These are phyloP conservation scores for Varanus salvator DNA, from an alignment of 2,113 vertebrate species.

Conservation along the genomic window DNA sequence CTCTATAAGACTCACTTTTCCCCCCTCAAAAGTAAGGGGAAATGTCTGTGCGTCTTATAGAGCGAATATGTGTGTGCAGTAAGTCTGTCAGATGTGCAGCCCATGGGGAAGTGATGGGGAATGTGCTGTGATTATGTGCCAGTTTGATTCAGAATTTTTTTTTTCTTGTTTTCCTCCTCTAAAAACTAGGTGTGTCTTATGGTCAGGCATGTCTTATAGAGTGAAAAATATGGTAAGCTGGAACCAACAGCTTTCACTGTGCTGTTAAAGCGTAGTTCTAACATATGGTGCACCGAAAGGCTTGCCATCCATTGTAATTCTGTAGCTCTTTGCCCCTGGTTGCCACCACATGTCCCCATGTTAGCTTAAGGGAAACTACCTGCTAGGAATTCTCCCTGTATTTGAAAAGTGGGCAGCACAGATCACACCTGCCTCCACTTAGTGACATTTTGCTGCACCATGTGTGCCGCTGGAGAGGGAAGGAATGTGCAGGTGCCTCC, in stretches of 20 bases:
- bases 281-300: neutral
- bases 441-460: neutral
- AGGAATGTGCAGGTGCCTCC: neutral
- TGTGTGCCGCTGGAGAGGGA: neutral
- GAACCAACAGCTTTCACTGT: neutral
- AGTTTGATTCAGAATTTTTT: no score
- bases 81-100: no score
- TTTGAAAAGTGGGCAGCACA: neutral
- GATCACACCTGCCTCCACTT: neutral
- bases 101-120: no score
- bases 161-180: no score
- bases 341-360: slow-evolving; percentile 3
- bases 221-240: no score
- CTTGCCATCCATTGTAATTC: neutral
- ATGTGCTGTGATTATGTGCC: no score
- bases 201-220: no score
- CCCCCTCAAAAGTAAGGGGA: no score
- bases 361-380: neutral
- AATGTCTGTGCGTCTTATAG: no score
- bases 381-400: neutral
- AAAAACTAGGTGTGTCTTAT: no score
- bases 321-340: neutral
- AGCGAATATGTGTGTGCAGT: no score
- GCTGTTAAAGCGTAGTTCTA: neutral
- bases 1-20: no score